phyloP scores from a whole-genome alignment of 1,140 invertebrate species.

The Caenorhabditis elegans region WBcel235 BX284606.5:6588501-6589000 shows the following conservation, averaged over 20 bases:
- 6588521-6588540: background rate
- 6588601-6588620: background rate
- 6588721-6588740: background rate
- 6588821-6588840: constrained; percentile 30
- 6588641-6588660: background rate
- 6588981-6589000: background rate
- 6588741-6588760: background rate
- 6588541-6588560: background rate
- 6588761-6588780: background rate
- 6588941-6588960: background rate
- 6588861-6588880: background rate
- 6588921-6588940: background rate
- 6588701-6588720: background rate
- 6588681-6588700: background rate
- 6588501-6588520: constrained; percentile 1
- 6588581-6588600: background rate
- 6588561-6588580: background rate
- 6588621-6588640: background rate
- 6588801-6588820: constrained; percentile 31
- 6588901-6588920: constrained; percentile 1
- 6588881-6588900: background rate
- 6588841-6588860: constrained; percentile 26
- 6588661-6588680: no score
- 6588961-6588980: no score
- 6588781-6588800: background rate